Evolutionary conservation across 2,888 invertebrate species (phyloP).

Genomic region (Stenurella melanura): DNA sequence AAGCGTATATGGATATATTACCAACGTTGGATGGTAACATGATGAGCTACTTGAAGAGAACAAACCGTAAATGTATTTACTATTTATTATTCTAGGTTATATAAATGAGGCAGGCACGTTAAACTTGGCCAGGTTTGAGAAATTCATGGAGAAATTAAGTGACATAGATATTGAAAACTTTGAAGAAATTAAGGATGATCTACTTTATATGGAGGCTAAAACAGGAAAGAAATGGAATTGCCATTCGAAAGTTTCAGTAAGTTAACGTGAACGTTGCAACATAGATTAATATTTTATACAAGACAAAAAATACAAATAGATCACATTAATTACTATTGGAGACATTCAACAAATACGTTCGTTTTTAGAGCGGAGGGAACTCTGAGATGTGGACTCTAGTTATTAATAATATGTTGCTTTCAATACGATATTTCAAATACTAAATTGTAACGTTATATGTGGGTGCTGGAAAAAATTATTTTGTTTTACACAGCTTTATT

Average conservation of each 20-base stretch:
- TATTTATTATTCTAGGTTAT: constrained; percentile 80
- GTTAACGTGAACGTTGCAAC: constrained; percentile 19
- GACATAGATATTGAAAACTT: constrained; percentile 85
- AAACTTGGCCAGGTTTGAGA: constrained; percentile 89
- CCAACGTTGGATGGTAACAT: constrained; percentile 89
- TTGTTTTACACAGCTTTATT: no score
- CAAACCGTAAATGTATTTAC: background rate
- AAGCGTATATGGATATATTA: constrained; percentile 89
- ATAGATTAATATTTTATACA: background rate
- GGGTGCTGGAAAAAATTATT: no score
- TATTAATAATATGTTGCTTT: no score
- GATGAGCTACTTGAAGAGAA: background rate
- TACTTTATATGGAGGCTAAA: constrained; percentile 89
- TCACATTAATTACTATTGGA: no score
- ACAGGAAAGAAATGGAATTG: constrained; percentile 75
- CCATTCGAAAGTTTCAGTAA: constrained; percentile 58
- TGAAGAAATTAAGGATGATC: constrained; percentile 85
- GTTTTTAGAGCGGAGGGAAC: no score
- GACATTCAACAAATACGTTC: no score
- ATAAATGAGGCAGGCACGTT: constrained; percentile 93
- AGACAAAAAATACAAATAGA: background rate
- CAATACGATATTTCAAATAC: no score
- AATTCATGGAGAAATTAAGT: constrained; percentile 85
- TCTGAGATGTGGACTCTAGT: no score
- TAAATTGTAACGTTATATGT: no score